Evolutionary conservation across 2,888 invertebrate genomes (phyloP).

Genomic region (Escarpia spicata): DNA sequence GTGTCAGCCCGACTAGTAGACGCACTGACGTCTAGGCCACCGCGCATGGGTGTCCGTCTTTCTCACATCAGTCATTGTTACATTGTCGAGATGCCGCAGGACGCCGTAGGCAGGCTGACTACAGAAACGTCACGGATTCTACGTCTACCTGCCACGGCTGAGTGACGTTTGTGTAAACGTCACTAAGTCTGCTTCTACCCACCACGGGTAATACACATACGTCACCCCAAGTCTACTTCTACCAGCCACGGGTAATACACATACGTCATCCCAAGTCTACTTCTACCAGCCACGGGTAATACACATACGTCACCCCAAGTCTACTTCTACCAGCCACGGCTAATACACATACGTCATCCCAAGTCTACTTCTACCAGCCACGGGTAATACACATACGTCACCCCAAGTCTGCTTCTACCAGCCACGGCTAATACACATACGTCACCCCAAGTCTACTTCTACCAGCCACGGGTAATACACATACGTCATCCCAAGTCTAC

Average conservation of each 20-base stretch:
- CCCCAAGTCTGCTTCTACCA: background rate
- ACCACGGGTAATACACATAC: background rate
- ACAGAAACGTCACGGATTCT: too few relatives aligned
- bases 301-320: too few relatives aligned
- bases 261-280: too few relatives aligned
- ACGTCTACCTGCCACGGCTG: too few relatives aligned
- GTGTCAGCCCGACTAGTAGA: background rate
- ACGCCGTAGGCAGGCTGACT: background rate
- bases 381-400: background rate
- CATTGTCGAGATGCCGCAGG: background rate
- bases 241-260: too few relatives aligned
- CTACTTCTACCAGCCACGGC: background rate
- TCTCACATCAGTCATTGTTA: background rate
- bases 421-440: background rate
- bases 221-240: background rate
- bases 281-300: too few relatives aligned
- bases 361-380: background rate
- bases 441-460: background rate
- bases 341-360: background rate
- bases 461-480: too few relatives aligned
- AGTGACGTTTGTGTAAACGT: too few relatives aligned
- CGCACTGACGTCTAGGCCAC: background rate
- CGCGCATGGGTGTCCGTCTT: background rate
- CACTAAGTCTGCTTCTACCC: background rate
- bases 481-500: too few relatives aligned